These are phyloP conservation scores for Hirtodrosophila trivittata DNA, from an alignment of 2,888 invertebrate genomes.

Conservation along the genomic window DNA sequence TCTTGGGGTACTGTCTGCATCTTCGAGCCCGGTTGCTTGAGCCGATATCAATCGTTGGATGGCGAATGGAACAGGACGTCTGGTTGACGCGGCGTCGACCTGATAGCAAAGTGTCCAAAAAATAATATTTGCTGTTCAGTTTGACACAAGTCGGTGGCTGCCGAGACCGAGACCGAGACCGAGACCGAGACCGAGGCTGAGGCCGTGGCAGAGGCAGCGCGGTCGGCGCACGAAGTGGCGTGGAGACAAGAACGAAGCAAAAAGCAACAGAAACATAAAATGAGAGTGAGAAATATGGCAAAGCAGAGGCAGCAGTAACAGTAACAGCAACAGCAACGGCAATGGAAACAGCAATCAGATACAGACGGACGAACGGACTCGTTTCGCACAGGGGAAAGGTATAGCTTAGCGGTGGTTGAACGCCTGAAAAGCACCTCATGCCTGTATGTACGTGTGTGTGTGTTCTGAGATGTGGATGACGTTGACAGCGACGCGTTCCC, in stretches of 20 bases:
- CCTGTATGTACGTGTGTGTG: conserved; percentile 14
- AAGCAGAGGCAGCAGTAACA: conserved; percentile 27
- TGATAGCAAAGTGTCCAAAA: conserved; percentile 84
- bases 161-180: conserved; percentile 44
- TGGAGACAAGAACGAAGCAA: conserved; percentile 57
- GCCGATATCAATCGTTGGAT: conserved; percentile 81
- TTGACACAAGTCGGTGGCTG: conserved; percentile 74
- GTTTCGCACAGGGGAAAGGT: conserved; percentile 52
- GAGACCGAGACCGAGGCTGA: conserved; percentile 23
- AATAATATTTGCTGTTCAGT: conserved; percentile 81
- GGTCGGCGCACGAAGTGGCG: conserved; percentile 36
- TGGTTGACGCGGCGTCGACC: conserved; percentile 75
- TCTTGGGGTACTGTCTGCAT: conserved; percentile 49
- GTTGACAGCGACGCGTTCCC: conserved; percentile 43
- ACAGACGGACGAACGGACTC: conserved; percentile 44
- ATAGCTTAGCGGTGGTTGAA: conserved; percentile 66
- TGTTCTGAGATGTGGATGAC: conserved; percentile 34
- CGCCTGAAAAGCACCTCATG: conserved; percentile 26
- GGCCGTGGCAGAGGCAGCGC: conserved; percentile 23
- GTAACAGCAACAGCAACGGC: conserved; percentile 23
- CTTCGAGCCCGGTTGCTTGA: conserved; percentile 25
- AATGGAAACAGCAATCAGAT: conserved; percentile 47
- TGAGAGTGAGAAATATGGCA: conserved; percentile 51
- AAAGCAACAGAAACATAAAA: conserved; percentile 43
- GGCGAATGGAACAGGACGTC: conserved; percentile 81